phyloP scores from a whole-genome alignment of 2,797 vertebrate genomes.

The Acrossocheilus wenchowensis region DNA sequence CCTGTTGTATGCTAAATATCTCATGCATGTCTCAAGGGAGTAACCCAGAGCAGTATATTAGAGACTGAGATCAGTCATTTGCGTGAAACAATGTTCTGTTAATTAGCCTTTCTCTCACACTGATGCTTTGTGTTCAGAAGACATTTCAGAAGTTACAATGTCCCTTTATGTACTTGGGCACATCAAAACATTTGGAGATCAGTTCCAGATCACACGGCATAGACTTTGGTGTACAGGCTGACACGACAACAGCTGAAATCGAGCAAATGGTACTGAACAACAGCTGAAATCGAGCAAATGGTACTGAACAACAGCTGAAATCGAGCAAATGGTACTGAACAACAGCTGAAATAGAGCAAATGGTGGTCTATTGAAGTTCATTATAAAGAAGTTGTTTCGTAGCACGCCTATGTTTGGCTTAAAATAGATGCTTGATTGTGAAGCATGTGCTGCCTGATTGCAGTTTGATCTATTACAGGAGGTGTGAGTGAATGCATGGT shows the following conservation, averaged over 20 bases:
- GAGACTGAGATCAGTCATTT: neutral
- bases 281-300: neutral
- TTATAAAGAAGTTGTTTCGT: conserved; percentile 10
- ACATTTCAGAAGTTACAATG: neutral
- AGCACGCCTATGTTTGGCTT: neutral
- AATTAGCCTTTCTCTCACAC: neutral
- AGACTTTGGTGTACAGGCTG: conserved; percentile 14
- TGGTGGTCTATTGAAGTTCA: neutral
- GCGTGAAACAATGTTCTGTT: neutral
- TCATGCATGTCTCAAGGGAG: neutral
- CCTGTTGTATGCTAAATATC: neutral
- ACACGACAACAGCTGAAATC: conserved; percentile 1
- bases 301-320: too few relatives aligned
- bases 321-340: neutral
- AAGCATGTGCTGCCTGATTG: neutral
- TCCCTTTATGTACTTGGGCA: neutral
- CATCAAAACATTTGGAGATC: conserved; percentile 22
- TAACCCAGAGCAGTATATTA: neutral
- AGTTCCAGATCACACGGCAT: conserved; percentile 1
- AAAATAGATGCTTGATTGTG: conserved; percentile 22
- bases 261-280: neutral
- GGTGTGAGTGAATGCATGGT: neutral
- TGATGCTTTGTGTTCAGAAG: neutral
- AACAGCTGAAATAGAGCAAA: neutral
- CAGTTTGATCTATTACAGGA: conserved; percentile 21